Conservation (phyloP, 92 coral and sea anemone species). For the Paragorgia papillata region DNA sequence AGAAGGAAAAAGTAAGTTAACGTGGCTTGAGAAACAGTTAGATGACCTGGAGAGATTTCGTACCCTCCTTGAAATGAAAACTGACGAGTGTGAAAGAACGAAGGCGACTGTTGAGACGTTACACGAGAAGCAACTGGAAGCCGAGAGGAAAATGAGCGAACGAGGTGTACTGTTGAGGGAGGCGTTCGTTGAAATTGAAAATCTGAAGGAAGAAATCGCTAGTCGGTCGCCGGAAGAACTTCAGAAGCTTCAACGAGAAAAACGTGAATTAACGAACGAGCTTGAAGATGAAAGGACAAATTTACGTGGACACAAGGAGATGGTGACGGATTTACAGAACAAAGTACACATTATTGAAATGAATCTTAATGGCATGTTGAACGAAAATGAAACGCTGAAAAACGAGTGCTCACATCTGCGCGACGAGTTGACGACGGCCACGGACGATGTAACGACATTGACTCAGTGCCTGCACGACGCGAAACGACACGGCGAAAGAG, state of each 20-base stretch:
- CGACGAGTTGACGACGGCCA: slow-evolving; percentile 77
- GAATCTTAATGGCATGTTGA: slow-evolving; percentile 59
- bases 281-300: slow-evolving; percentile 14
- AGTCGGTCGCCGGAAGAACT: slow-evolving; percentile 34
- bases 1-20: slow-evolving; percentile 78
- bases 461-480: slow-evolving; percentile 14
- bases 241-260: slow-evolving; percentile 20
- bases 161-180: slow-evolving; percentile 61
- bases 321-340: slow-evolving; percentile 63
- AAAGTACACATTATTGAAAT: slow-evolving; percentile 65
- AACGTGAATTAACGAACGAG: slow-evolving; percentile 6
- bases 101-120: slow-evolving; percentile 69
- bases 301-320: slow-evolving; percentile 22
- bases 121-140: slow-evolving; percentile 51
- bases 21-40: slow-evolving; percentile 93
- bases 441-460: slow-evolving; percentile 56
- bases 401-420: slow-evolving; percentile 65
- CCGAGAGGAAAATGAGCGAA: slow-evolving; percentile 64
- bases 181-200: slow-evolving; percentile 66
- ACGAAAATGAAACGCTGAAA: slow-evolving; percentile 64
- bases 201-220: slow-evolving; percentile 56
- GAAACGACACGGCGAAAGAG: slow-evolving; percentile 51
- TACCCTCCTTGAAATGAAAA: slow-evolving; percentile 78
- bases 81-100: slow-evolving; percentile 72
- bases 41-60: slow-evolving; percentile 85